Evolutionary conservation across 1,140 invertebrate species (phyloP).

Genomic region (Carcinoscorpius rotundicauda): DNA sequence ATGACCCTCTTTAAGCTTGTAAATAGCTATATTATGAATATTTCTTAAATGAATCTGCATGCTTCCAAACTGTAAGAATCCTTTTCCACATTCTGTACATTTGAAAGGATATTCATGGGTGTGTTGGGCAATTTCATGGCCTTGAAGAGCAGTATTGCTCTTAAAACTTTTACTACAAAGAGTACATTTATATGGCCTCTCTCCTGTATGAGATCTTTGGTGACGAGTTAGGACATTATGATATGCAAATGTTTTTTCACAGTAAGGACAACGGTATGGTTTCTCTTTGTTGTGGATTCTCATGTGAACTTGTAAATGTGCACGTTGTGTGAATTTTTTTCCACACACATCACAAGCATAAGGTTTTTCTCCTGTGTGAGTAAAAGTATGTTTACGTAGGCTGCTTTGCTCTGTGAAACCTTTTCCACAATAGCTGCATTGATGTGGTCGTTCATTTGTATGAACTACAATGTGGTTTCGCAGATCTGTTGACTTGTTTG

Average conservation of each 20-base stretch:
- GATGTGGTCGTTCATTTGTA: background rate
- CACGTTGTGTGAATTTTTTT: slow-evolving; percentile 40
- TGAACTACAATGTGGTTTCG: slow-evolving; percentile 1
- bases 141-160: slow-evolving; percentile 2
- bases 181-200: too few relatives aligned
- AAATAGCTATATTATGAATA: too few relatives aligned
- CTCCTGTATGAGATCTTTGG: too few relatives aligned
- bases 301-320: slow-evolving; percentile 32
- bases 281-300: slow-evolving; percentile 32
- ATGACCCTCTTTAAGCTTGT: too few relatives aligned
- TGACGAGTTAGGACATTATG: background rate
- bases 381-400: background rate
- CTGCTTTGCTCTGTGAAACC: background rate
- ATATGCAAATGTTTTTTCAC: slow-evolving; percentile 8
- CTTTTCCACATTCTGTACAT: slow-evolving; percentile 86
- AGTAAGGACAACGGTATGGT: slow-evolving; percentile 5
- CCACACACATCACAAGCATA: slow-evolving; percentile 41
- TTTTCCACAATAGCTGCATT: slow-evolving; percentile 4
- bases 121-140: background rate
- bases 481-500: background rate
- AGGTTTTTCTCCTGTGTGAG: slow-evolving; percentile 6
- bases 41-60: too few relatives aligned
- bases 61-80: slow-evolving; percentile 85
- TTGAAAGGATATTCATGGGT: slow-evolving; percentile 86
- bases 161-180: too few relatives aligned